These are phyloP conservation scores for Apis laboriosa DNA, from an alignment of 1,140 invertebrate species.

Conservation along the genomic window DNA sequence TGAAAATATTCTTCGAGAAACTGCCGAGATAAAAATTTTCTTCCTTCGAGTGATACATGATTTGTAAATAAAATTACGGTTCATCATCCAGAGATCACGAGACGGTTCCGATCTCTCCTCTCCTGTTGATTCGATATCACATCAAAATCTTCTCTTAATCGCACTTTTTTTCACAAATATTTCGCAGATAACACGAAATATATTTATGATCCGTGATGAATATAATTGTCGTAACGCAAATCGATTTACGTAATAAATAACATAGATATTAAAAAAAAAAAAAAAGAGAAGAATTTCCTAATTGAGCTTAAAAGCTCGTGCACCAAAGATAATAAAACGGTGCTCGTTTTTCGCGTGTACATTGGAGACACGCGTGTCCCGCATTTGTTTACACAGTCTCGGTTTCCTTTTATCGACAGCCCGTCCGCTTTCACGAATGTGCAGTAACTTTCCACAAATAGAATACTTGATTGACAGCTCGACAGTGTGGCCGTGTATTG, in stretches of 20 bases:
- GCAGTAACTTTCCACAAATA: constrained; percentile 50
- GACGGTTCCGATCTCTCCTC: no score
- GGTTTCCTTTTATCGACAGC: constrained; percentile 36
- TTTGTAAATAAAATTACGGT: background rate
- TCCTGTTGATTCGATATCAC: no score
- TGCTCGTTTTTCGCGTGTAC: background rate
- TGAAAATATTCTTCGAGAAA: constrained; percentile 8
- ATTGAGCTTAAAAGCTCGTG: background rate
- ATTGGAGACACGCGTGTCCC: background rate
- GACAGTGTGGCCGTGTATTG: constrained; percentile 12
- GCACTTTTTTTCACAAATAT: no score
- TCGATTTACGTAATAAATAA: no score
- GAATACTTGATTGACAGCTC: constrained; percentile 29
- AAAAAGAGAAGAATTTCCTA: background rate
- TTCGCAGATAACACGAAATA: no score
- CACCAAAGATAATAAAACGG: background rate
- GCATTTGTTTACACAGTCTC: constrained; percentile 30
- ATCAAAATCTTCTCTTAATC: no score
- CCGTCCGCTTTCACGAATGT: constrained; percentile 43
- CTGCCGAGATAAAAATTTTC: background rate
- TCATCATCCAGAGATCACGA: no score
- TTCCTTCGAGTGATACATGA: background rate
- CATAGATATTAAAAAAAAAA: no score
- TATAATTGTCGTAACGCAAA: no score
- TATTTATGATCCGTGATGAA: no score